Evolutionary conservation across 2,888 invertebrate genomes (phyloP).

Genomic region (Cataglyphis albicans): DNA sequence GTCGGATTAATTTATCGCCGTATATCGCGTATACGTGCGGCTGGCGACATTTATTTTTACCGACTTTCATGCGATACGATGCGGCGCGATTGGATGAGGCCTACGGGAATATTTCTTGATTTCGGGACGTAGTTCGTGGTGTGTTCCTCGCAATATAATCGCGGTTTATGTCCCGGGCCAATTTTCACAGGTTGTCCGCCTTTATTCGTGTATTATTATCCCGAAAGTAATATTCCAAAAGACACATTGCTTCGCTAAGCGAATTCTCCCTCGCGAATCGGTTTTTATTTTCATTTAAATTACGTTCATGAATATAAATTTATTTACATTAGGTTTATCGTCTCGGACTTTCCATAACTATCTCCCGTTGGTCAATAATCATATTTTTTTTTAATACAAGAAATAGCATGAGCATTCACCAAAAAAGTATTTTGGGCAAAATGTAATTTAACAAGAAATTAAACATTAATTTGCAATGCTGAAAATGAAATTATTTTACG

Average conservation of each 20-base stretch:
- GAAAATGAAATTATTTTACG: not conserved
- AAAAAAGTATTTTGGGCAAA: not conserved
- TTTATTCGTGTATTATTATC: constrained; percentile 64
- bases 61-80: constrained; percentile 45
- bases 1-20: constrained; percentile 75
- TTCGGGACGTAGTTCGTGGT: constrained; percentile 61
- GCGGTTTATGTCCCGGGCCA: constrained; percentile 62
- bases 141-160: constrained; percentile 66
- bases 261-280: constrained; percentile 36
- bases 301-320: constrained; percentile 45
- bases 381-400: not conserved
- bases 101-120: constrained; percentile 74
- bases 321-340: constrained; percentile 35
- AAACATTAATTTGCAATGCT: not conserved
- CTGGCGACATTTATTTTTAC: constrained; percentile 71
- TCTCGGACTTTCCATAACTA: constrained; percentile 11
- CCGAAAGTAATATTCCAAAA: constrained; percentile 52
- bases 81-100: constrained; percentile 69
- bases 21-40: constrained; percentile 63
- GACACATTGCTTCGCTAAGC: constrained; percentile 46
- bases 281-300: constrained; percentile 51
- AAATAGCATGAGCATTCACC: not conserved
- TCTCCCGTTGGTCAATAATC: constrained; percentile 6
- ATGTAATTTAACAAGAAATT: not conserved
- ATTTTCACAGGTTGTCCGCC: constrained; percentile 59